Evolutionary conservation across 2,113 vertebrate genomes (phyloP), one percentile per base, ranked within the genome.

Genomic region (Lepus americanus): DNA sequence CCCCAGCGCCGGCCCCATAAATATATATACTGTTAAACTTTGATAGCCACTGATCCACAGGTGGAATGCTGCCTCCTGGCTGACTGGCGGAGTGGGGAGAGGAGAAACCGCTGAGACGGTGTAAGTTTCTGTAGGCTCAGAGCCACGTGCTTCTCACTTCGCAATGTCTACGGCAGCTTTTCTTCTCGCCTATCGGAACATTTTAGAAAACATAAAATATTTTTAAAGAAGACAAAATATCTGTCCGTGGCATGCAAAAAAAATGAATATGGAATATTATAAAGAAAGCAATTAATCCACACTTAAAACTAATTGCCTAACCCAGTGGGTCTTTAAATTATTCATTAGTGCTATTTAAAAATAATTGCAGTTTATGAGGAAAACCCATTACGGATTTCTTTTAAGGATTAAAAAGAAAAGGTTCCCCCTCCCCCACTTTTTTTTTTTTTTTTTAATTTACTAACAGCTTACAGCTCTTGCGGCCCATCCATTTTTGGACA

Each of bases 311-410:
- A 97, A 97, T 97, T 97, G 97, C 96, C 72, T 97, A 96, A 89
- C 95, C 97, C 97, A 97, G 92, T 97, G 96, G 97, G 94, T 97
- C 96, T 98, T 97, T 97, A 97, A 97, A 98, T 98, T 96, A 98
- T 97, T 97, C 97, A 97, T 97, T 96, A 97, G 96, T 27, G 76
- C 95, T 97, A 92, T 97, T 97, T 98, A 96, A 97, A 97, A 97
- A 98, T 97, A 98, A 98, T 97, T 97, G 93, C 92, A 89, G 92
- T 97, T 97, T 96, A 97, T 97, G 96, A 96, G 76, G 94, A 97
- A 96, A 96, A 92, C 94, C 88, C 87, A 90, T 96, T 97, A 97
- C 89, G 90, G 91, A 96, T 95, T 97, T 96, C 95, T 95, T 96
- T 95, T 96, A 95, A 96, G 92, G 97, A 94, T 85, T 44, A 94